These are phyloP conservation scores for Rhyacophila evoluta DNA, from an alignment of 2,888 invertebrate genomes.

Conservation along the genomic window DNA sequence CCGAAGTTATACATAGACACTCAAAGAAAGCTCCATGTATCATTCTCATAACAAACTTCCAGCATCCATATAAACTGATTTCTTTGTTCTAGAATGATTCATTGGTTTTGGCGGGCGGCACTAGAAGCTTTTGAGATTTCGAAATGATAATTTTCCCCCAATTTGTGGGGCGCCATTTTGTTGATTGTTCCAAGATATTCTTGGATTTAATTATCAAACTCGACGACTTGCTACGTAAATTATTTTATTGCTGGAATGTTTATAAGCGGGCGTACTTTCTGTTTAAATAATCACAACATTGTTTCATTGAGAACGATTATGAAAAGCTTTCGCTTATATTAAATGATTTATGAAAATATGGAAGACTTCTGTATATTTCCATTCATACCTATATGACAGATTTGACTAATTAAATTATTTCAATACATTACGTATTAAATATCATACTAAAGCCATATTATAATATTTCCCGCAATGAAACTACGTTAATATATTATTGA, in stretches of 20 bases:
- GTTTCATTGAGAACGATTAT: not conserved
- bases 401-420: no score
- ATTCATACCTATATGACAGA: no score
- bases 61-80: slow-evolving; percentile 25
- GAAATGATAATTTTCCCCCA: slow-evolving; percentile 12
- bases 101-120: not conserved
- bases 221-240: not conserved
- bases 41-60: slow-evolving; percentile 23
- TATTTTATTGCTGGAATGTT: not conserved
- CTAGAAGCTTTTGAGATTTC: slow-evolving; percentile 6
- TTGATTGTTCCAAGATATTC: slow-evolving; percentile 17
- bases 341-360: no score
- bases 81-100: slow-evolving; percentile 3
- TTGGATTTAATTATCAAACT: slow-evolving; percentile 2
- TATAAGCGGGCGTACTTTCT: not conserved
- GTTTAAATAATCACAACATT: not conserved
- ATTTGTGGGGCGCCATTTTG: slow-evolving; percentile 9
- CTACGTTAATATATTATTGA: no score
- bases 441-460: no score
- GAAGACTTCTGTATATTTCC: no score
- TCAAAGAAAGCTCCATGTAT: not conserved
- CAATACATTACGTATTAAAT: no score
- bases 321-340: no score
- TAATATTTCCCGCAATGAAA: no score
- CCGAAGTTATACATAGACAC: not conserved